Evolutionary conservation across 2,888 invertebrate genomes (phyloP).

Genomic region (Sepioteuthis lessoniana): DNA sequence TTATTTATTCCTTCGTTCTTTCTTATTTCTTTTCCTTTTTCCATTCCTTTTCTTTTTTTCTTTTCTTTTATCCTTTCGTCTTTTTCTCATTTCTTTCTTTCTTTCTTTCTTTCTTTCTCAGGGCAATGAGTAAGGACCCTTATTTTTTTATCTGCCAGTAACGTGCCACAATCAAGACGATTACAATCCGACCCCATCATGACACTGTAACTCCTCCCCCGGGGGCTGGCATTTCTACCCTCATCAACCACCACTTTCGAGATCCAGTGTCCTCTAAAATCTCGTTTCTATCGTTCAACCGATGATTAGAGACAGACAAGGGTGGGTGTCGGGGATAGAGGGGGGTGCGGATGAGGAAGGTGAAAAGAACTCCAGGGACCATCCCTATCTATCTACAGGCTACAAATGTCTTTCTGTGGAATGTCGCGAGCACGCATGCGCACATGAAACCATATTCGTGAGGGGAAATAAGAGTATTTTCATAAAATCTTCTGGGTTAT

Average conservation of each 20-base stretch:
- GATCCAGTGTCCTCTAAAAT: constrained; percentile 16
- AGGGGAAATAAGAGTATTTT: background rate
- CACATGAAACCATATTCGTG: background rate
- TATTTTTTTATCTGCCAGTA: background rate
- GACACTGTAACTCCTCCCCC: constrained; percentile 2
- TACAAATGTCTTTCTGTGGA: background rate
- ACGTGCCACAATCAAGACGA: constrained; percentile 33
- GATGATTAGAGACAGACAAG: background rate
- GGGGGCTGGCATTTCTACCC: background rate
- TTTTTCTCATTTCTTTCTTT: background rate
- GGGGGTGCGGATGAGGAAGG: background rate
- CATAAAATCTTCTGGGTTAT: background rate
- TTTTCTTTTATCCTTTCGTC: background rate
- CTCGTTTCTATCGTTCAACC: background rate
- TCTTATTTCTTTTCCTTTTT: background rate
- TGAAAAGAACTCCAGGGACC: background rate
- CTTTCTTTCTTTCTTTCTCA: background rate
- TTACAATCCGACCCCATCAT: background rate
- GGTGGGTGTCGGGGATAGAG: background rate
- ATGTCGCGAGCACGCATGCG: background rate
- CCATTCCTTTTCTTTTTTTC: background rate
- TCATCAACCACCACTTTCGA: background rate
- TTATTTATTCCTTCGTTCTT: background rate
- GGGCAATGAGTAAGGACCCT: background rate
- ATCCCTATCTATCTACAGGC: background rate